Percentiles rank a stretch among this genome's conserved stretches.
Evolutionary conservation across 37 sponge, comb jelly and placozoan genomes (phyloP).

Genomic region (Beroe ovata): DNA sequence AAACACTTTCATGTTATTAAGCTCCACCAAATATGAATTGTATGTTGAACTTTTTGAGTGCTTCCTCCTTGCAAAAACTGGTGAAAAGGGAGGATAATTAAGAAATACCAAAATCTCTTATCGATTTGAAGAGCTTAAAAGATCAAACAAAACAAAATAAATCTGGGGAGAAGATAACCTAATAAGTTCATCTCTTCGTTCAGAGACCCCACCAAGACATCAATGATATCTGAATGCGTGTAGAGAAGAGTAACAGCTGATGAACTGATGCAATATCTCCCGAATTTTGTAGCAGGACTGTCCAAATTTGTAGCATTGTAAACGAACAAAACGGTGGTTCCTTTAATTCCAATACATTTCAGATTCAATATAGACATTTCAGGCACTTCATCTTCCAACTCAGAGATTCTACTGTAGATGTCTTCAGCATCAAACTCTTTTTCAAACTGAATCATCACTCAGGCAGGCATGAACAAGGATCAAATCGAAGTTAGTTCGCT

Average conservation of each 20-base stretch:
- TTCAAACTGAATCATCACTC: background rate
- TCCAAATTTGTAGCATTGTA: background rate
- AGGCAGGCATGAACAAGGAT: no score
- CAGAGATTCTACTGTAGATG: background rate
- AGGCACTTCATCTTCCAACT: background rate
- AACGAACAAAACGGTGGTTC: background rate
- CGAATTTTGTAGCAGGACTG: background rate
- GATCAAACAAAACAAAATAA: no score
- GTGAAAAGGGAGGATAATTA: background rate
- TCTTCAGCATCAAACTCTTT: background rate
- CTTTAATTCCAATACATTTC: slow-evolving; percentile 11
- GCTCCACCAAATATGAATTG: slow-evolving; percentile 33
- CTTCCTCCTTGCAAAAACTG: slow-evolving; percentile 28
- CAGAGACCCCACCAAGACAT: slow-evolving; percentile 22
- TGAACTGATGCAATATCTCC: background rate
- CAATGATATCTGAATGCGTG: background rate
- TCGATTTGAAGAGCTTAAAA: no score
- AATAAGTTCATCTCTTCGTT: slow-evolving; percentile 20
- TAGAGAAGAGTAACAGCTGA: background rate
- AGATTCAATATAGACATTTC: background rate
- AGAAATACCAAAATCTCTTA: no score
- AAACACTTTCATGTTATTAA: slow-evolving; percentile 2
- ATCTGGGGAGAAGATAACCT: background rate
- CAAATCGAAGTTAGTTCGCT: no score
- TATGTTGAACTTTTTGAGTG: background rate